These are phyloP conservation scores for Hyppa rectilinea DNA, from an alignment of 2,888 invertebrate genomes.

Conservation along the genomic window DNA sequence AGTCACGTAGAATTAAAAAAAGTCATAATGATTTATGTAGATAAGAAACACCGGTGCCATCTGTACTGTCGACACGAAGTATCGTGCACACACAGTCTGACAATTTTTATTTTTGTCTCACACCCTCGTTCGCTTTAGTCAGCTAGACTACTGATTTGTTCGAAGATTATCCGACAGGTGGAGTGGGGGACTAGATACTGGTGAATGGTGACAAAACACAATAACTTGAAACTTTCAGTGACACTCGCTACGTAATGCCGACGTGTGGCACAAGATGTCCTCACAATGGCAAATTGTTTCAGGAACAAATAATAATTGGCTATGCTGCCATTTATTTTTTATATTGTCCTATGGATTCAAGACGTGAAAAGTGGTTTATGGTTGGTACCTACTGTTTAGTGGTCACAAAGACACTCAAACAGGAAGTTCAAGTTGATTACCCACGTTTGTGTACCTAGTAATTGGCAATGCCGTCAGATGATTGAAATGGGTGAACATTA, in stretches of 20 bases:
- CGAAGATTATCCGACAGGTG: slow-evolving; percentile 48
- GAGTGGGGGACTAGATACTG: slow-evolving; percentile 19
- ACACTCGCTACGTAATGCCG: slow-evolving; percentile 12
- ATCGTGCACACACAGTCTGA: slow-evolving; percentile 6
- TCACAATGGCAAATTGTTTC: slow-evolving; percentile 13
- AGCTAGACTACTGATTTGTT: slow-evolving; percentile 33
- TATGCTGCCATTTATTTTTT: no score
- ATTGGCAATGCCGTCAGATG: slow-evolving; percentile 51
- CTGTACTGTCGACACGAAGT: slow-evolving; percentile 36
- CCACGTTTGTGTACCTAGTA: slow-evolving; percentile 2
- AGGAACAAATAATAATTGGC: no score
- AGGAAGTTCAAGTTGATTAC: slow-evolving; percentile 1
- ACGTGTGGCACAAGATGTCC: slow-evolving; percentile 57
- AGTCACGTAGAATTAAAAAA: no score
- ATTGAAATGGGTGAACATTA: slow-evolving; percentile 61
- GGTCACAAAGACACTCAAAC: background rate
- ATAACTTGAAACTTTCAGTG: slow-evolving; percentile 5
- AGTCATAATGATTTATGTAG: no score
- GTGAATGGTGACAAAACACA: slow-evolving; percentile 17
- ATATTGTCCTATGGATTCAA: background rate
- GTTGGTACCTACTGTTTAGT: slow-evolving; percentile 14
- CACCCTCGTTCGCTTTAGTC: slow-evolving; percentile 8
- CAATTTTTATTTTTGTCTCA: slow-evolving; percentile 38
- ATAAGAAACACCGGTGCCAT: slow-evolving; percentile 58
- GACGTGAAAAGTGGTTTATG: background rate